phyloP scores from a whole-genome alignment of 2,888 invertebrate genomes.

The Drosophila engyochracea region DNA sequence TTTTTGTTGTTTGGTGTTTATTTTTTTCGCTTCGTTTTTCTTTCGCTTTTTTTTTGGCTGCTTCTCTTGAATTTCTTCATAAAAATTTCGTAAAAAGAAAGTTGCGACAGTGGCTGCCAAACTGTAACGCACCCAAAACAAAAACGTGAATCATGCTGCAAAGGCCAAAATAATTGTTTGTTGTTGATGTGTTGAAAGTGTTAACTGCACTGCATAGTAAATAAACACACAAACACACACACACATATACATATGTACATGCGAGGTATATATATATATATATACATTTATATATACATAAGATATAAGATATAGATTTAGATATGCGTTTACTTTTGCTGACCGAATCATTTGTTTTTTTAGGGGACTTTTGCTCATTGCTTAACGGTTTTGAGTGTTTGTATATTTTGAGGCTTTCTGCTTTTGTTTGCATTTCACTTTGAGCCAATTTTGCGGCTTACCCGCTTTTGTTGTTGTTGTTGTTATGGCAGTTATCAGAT shows the following conservation, averaged over 20 bases:
- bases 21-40: constrained; percentile 32
- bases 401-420: not conserved
- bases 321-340: constrained; percentile 48
- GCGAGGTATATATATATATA: not conserved
- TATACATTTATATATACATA: not conserved
- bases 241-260: not conserved
- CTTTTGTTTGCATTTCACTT: constrained; percentile 67
- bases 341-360: constrained; percentile 44
- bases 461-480: constrained; percentile 9
- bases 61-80: constrained; percentile 65
- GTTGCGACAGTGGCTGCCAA: constrained; percentile 65
- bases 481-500: constrained; percentile 53
- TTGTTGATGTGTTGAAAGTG: constrained; percentile 65
- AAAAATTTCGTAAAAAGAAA: constrained; percentile 74
- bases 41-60: constrained; percentile 43
- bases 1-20: not conserved
- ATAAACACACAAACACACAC: constrained; percentile 10
- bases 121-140: constrained; percentile 71
- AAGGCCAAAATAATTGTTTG: constrained; percentile 44
- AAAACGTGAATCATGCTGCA: constrained; percentile 59
- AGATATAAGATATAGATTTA: constrained; percentile 6
- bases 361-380: constrained; percentile 48
- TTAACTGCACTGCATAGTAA: constrained; percentile 73
- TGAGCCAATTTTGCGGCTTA: constrained; percentile 47
- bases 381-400: constrained; percentile 43